Evolutionary conservation across 2,888 invertebrate species (phyloP), one percentile per base, ranked within the genome.

Genomic region (Drosophila maculinotata): DNA sequence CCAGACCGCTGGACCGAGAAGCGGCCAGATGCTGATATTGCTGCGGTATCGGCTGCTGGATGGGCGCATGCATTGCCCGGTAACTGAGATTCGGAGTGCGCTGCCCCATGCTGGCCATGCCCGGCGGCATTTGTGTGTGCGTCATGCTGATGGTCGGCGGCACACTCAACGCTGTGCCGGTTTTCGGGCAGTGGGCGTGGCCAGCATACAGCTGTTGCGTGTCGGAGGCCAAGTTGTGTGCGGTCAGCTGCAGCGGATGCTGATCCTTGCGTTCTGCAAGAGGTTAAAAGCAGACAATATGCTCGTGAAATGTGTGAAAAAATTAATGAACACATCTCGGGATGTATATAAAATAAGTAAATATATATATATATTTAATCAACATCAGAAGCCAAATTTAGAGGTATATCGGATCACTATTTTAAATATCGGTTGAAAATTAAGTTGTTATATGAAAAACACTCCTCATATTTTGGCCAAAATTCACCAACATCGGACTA

Each of bases 251-350:
- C 53, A 79, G 38, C 10, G 80, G 85, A 70, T 89, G 90, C 51
- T 88, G 85, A 49, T 91, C 90, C 56, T 90, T 90, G 57, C 90
- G 90, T 39, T 90, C 90, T 90, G 73, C 1, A 42, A n/a, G n/a
- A n/a, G n/a, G n/a, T n/a, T n/a, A 39, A 8, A n/a, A 33, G 7
- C 8, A 56, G 1, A n/a, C n/a, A n/a, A n/a, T n/a, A 4, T 20
- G 20, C 20, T 3, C 2, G 4, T 20, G 7, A 23, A 2, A 33
- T 1, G 17, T 20, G 7, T 51, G 31, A 7, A 3, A 20, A 4
- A 20, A 20, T 20, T 20, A 4, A 20, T 20, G 20, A 4, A 20
- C 2, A 20, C 20, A 20, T 2, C 20, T 20, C 4, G 2, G 20
- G 4, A 2, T 3, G 20, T 20, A 20, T 20, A n/a, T n/a, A n/a